Evolutionary conservation across 2,113 vertebrate species (phyloP).

Genomic region (Deroptyus accipitrinus): DNA sequence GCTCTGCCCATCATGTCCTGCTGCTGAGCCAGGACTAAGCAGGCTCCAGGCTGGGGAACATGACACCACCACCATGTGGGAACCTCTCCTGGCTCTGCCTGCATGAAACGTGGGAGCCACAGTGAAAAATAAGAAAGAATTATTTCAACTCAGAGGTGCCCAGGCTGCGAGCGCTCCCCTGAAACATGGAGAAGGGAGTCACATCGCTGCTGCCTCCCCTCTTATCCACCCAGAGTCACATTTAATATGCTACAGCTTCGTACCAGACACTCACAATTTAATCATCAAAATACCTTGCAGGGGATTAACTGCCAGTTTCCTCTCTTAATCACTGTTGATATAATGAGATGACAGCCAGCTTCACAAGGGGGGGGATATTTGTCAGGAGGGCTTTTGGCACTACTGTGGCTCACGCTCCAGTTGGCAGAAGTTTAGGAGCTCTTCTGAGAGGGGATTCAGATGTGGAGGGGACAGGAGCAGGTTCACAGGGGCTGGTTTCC

Average conservation of each 20-base stretch:
- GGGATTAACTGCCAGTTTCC: conserved; percentile 32
- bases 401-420: background rate
- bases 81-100: background rate
- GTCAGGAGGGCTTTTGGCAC: background rate
- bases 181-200: background rate
- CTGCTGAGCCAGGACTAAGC: background rate
- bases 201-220: background rate
- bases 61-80: background rate
- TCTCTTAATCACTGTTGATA: conserved; percentile 13
- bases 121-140: background rate
- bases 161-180: background rate
- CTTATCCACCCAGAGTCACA: background rate
- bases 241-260: background rate
- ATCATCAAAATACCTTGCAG: conserved; percentile 28
- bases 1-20: accelerated
- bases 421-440: background rate
- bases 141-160: background rate
- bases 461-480: background rate
- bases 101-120: background rate
- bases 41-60: background rate
- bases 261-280: background rate
- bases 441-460: background rate
- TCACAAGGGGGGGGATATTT: background rate
- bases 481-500: background rate
- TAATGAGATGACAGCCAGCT: conserved; percentile 15